Evolutionary conservation across 1,140 invertebrate genomes (phyloP).

Genomic region (Drosophila sucinea): DNA sequence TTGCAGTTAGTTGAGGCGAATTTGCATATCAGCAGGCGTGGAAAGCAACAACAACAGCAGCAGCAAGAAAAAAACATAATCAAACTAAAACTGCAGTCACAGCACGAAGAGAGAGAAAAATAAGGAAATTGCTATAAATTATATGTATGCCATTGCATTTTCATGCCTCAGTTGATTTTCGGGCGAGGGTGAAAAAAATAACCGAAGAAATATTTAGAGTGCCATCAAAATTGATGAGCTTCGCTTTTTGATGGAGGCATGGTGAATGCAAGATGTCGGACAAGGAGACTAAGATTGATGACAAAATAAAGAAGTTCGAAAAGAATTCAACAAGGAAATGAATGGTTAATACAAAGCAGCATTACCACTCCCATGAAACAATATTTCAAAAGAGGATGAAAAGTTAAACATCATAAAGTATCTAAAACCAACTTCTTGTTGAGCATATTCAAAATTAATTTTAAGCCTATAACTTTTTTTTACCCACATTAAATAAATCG

Average conservation of each 20-base stretch:
- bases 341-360: not conserved
- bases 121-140: constrained; percentile 22
- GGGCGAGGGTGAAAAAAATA: not conserved
- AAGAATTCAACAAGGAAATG: not conserved
- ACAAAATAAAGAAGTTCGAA: not conserved
- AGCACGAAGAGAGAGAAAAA: constrained; percentile 4
- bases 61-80: constrained; percentile 13
- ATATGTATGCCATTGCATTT: constrained; percentile 19
- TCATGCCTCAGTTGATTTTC: constrained; percentile 16
- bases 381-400: not conserved
- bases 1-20: constrained; percentile 1
- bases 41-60: constrained; percentile 12
- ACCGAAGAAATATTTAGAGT: constrained; percentile 11
- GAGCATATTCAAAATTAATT: too few species aligned
- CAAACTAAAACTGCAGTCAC: constrained; percentile 21
- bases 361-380: not conserved
- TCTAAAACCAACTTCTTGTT: not conserved
- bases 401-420: not conserved
- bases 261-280: not conserved
- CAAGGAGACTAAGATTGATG: not conserved
- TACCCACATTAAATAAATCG: too few species aligned
- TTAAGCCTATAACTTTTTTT: too few species aligned
- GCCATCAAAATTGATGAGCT: constrained; percentile 19
- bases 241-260: not conserved
- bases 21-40: constrained; percentile 20